Evolutionary conservation across 2,113 vertebrate species (phyloP).

Genomic region (Triplophysa tibetana): DNA sequence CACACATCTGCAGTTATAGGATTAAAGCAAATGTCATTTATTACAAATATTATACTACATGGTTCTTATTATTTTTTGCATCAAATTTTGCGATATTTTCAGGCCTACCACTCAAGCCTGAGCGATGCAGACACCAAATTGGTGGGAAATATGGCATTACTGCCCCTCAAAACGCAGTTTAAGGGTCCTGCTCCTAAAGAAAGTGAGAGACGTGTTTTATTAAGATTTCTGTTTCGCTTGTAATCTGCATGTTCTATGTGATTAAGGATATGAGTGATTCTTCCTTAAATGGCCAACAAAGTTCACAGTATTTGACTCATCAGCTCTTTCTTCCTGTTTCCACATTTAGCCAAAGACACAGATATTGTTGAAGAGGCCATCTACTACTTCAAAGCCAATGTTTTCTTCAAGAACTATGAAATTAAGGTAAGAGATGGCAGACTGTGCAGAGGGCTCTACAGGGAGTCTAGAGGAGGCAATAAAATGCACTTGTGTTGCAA

Average conservation of each 20-base stretch:
- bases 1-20: neutral
- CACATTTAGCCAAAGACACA: slow-evolving; percentile 83
- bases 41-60: neutral
- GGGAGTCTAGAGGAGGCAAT: neutral
- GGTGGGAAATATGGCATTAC: slow-evolving; percentile 93
- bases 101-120: slow-evolving; percentile 96
- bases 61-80: too few relatives aligned
- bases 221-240: neutral
- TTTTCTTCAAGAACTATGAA: slow-evolving; percentile 99
- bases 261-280: neutral
- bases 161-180: slow-evolving; percentile 93
- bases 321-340: slow-evolving; percentile 16
- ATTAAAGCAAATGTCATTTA: neutral
- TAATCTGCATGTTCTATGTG: neutral
- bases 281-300: slow-evolving; percentile 58
- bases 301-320: neutral
- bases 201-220: slow-evolving; percentile 75
- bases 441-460: neutral
- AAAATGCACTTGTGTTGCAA: slow-evolving; percentile 55
- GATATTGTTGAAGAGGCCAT: slow-evolving; percentile 98
- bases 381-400: slow-evolving; percentile 98
- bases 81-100: neutral
- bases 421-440: slow-evolving; percentile 84
- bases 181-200: slow-evolving; percentile 95
- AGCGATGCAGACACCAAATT: slow-evolving; percentile 87